Percentiles rank a stretch among this genome's conserved stretches.
These are phyloP conservation scores for Leiothrix lutea DNA, from an alignment of 2,113 vertebrate species.

Conservation along the genomic window DNA sequence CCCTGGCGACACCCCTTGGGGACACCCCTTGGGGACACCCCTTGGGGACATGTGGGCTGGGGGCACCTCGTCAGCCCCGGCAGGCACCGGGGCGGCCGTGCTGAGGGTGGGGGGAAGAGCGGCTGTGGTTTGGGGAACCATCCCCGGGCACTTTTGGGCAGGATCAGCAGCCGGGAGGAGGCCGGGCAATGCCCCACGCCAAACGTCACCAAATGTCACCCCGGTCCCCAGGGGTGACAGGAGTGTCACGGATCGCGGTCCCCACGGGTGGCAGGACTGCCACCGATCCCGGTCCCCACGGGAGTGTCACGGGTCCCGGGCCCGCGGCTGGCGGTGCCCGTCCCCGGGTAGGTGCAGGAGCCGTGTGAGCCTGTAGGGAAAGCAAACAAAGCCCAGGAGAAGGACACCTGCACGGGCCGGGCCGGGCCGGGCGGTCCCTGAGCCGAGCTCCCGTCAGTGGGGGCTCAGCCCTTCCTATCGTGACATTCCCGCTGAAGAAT, in stretches of 20 bases:
- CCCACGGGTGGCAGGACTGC: no score
- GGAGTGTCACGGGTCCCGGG: rapidly evolving
- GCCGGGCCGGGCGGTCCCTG: rapidly evolving
- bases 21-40: background rate
- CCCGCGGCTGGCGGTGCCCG: rapidly evolving
- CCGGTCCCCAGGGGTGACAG: rapidly evolving
- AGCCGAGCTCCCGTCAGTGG: rapidly evolving
- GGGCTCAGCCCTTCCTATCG: rapidly evolving
- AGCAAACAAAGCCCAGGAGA: background rate
- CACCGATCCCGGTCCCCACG: rapidly evolving
- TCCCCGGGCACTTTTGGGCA: background rate
- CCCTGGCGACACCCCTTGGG: background rate
- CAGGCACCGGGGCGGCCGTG: rapidly evolving
- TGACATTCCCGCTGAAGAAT: rapidly evolving
- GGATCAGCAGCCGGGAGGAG: background rate
- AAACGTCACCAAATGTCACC: no score
- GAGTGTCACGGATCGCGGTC: rapidly evolving
- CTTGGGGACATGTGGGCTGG: background rate
- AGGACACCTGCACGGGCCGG: background rate
- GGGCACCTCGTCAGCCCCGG: rapidly evolving
- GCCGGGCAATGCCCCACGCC: rapidly evolving
- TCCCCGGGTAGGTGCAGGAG: background rate
- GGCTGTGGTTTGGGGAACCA: rapidly evolving
- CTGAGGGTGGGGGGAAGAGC: rapidly evolving
- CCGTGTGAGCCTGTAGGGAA: background rate